Evolutionary conservation across 2,113 vertebrate genomes (phyloP).

Genomic region (Trachemys scripta): DNA sequence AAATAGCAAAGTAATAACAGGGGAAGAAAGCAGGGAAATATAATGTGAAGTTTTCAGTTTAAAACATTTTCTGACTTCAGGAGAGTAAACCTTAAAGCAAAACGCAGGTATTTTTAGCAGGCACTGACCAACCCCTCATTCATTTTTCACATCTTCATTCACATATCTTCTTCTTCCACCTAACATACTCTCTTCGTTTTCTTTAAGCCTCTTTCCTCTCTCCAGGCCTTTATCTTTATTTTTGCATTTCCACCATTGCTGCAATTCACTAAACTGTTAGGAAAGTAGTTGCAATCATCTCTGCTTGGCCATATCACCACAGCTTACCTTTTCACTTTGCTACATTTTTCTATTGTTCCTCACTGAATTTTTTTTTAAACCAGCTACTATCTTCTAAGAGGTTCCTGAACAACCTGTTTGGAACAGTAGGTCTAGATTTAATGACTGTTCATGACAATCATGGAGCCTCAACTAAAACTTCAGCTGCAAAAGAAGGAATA

Average conservation of each 20-base stretch:
- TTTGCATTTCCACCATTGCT: not conserved
- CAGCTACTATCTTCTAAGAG: not conserved
- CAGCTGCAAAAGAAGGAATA: not conserved
- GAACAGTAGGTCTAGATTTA: not conserved
- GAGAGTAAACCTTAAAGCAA: not conserved
- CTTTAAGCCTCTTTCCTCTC: not conserved
- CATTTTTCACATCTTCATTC: not conserved
- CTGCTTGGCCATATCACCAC: not conserved
- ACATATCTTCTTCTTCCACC: not conserved
- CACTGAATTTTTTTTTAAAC: not conserved
- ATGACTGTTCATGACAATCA: not conserved
- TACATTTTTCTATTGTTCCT: not conserved
- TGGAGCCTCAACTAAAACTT: not conserved
- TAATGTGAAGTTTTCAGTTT: not conserved
- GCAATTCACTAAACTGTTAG: not conserved
- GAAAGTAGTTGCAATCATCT: not conserved
- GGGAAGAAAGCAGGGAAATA: rapidly evolving
- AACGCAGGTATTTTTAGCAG: not conserved
- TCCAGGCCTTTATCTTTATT: no score
- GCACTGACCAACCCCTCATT: not conserved
- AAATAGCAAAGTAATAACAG: not conserved
- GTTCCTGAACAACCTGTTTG: not conserved
- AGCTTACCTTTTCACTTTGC: not conserved
- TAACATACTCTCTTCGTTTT: not conserved
- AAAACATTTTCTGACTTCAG: not conserved